Evolutionary conservation across 2,113 vertebrate genomes (phyloP), one percentile per base, ranked within the genome.

Genomic region (Connochaetes taurinus): DNA sequence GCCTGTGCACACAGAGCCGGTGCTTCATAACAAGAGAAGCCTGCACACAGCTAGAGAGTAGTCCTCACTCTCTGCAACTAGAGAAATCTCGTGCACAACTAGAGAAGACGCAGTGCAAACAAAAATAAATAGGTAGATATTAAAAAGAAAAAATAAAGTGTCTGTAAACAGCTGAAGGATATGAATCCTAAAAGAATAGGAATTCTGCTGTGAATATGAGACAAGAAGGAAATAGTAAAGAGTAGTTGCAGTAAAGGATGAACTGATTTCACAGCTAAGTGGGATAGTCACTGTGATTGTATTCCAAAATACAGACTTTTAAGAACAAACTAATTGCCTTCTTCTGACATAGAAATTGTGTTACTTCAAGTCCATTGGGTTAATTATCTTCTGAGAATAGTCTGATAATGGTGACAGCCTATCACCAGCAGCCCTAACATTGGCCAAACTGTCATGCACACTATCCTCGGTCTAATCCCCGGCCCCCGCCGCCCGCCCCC

Each of bases 401-500:
- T 58, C 71, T 55, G 60, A 67, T 6, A 31, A 12, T n/a, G 36
- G 6, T 52, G 36, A n/a, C 43, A 57, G n/a, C 17, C 27, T 23
- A 2, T 64, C 23, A 43, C 43, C 33, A 43, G 36, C 43, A 94
- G 25, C 29, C 2, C 17, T 58, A 40, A 27, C 2, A 4, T 14
- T 84, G 50, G 33, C 33, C 55, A 43, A 17, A 29, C 43, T 14
- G 23, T 27, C 40, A n/a, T 5, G 55, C 40, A 13, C 33, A 3
- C 76, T 13, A 1, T 10, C 43, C 64, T 52, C 19, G 71, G 33
- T 7, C 13, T 19, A 27, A 29, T 92, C 31, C 36, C 67, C 2
- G 0, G n/a, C 11, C 19, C 19, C 8, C 1, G 5, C 36, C 0
- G 2, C 67, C 19, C 0, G 5, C 67, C n/a, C 9, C 15, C 0